These are phyloP conservation scores for Cyclophora punctaria DNA, from an alignment of 2,888 invertebrate species.

Conservation along the genomic window DNA sequence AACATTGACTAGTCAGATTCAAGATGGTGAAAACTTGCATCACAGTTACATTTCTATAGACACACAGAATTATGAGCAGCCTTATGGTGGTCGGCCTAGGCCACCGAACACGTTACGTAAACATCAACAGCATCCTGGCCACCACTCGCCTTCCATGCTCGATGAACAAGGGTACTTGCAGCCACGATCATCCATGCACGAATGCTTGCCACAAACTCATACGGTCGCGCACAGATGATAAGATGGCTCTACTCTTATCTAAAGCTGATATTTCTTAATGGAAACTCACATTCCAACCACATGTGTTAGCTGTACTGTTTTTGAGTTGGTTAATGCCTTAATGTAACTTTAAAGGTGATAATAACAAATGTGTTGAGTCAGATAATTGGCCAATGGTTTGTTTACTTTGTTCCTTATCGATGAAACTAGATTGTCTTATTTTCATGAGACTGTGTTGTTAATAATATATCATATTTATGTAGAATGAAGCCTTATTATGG, in stretches of 20 bases:
- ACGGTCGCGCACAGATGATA: slow-evolving; percentile 65
- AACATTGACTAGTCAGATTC: slow-evolving; percentile 77
- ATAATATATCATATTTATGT: slow-evolving; percentile 38
- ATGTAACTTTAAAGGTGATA: slow-evolving; percentile 52
- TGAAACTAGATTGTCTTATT: slow-evolving; percentile 34
- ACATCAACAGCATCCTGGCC: slow-evolving; percentile 56
- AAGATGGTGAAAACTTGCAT: slow-evolving; percentile 78
- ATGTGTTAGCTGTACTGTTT: slow-evolving; percentile 60
- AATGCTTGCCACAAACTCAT: slow-evolving; percentile 70
- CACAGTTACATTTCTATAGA: slow-evolving; percentile 82
- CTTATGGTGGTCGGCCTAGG: slow-evolving; percentile 62
- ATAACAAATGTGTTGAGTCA: slow-evolving; percentile 39
- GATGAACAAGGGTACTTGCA: slow-evolving; percentile 73
- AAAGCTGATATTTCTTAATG: slow-evolving; percentile 60
- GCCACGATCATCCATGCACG: slow-evolving; percentile 68
- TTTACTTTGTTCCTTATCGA: slow-evolving; percentile 51
- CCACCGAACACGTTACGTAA: slow-evolving; percentile 65
- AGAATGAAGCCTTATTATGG: slow-evolving; percentile 39
- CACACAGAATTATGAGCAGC: slow-evolving; percentile 70
- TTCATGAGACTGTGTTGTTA: slow-evolving; percentile 56
- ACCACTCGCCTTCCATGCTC: slow-evolving; percentile 62
- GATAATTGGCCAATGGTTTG: slow-evolving; percentile 41
- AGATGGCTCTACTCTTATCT: slow-evolving; percentile 56
- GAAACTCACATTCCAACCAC: slow-evolving; percentile 68
- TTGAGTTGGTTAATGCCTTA: slow-evolving; percentile 59